phyloP scores from a whole-genome alignment of 2,888 invertebrate genomes.

The Agonopterix alstromeriana region DNA sequence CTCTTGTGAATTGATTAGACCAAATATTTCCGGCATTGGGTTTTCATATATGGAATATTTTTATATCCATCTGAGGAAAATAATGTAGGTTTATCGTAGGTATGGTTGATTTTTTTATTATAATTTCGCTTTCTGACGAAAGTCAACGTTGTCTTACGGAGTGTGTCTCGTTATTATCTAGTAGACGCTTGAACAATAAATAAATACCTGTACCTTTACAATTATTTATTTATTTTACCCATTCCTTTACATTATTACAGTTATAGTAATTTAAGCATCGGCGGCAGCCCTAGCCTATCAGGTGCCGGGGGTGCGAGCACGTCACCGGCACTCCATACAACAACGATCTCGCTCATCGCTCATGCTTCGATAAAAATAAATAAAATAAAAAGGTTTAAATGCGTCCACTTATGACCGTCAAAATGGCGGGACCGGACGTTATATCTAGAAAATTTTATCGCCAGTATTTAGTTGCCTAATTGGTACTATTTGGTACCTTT shows the following conservation, averaged over 20 bases:
- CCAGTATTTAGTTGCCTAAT: no score
- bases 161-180: constrained; percentile 64
- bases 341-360: constrained; percentile 6
- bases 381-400: no score
- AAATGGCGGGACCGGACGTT: no score
- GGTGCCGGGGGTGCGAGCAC: no score
- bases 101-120: constrained; percentile 49
- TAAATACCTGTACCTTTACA: constrained; percentile 67
- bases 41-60: constrained; percentile 30
- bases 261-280: background rate
- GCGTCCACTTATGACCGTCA: no score
- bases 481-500: no score
- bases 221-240: constrained; percentile 29
- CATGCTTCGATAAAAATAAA: no score
- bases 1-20: constrained; percentile 15
- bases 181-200: constrained; percentile 73
- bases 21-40: constrained; percentile 53
- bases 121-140: constrained; percentile 50
- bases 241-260: background rate
- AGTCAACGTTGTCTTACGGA: constrained; percentile 37
- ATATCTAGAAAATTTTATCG: no score
- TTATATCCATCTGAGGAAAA: constrained; percentile 37
- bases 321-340: no score
- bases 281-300: no score
- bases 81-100: constrained; percentile 40